phyloP scores from a whole-genome alignment of 2,113 vertebrate genomes.

The Corvus hawaiiensis region DNA sequence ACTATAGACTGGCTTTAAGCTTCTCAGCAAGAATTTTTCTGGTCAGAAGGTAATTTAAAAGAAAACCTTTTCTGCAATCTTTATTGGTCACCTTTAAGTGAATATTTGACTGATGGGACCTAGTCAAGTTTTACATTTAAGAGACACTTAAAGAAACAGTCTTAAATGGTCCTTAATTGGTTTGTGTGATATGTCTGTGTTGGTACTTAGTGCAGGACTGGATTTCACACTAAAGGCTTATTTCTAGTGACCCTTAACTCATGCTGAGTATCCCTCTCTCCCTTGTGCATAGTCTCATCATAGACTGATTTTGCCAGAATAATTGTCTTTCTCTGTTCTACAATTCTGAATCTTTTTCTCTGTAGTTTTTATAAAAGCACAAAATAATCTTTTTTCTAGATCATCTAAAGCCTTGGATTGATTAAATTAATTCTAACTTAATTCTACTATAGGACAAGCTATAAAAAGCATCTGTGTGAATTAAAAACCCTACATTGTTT shows the following conservation, averaged over 20 bases:
- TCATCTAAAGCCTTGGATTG: neutral
- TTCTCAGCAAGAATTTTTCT: neutral
- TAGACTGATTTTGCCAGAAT: neutral
- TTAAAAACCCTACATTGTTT: neutral
- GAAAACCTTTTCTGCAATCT: neutral
- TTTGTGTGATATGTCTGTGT: neutral
- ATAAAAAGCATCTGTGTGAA: neutral
- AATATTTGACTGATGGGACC: conserved; percentile 17
- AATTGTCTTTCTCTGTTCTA: conserved; percentile 16
- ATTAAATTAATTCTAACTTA: neutral
- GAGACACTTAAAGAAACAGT: conserved; percentile 20
- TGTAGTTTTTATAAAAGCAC: neutral
- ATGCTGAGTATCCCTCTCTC: neutral
- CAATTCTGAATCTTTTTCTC: neutral
- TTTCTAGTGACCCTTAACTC: conserved; percentile 34
- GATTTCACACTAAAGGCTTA: conserved; percentile 43
- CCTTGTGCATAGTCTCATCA: neutral
- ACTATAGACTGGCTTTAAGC: neutral
- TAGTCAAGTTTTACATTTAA: conserved; percentile 7
- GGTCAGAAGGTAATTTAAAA: neutral
- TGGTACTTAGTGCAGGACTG: conserved; percentile 20
- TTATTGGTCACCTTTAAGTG: conserved; percentile 28
- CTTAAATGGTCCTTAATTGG: conserved; percentile 39
- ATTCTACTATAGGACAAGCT: neutral
- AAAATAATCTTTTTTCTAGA: neutral